Conservation (phyloP, 1,140 invertebrate genomes). For the Procambarus clarkii region DNA sequence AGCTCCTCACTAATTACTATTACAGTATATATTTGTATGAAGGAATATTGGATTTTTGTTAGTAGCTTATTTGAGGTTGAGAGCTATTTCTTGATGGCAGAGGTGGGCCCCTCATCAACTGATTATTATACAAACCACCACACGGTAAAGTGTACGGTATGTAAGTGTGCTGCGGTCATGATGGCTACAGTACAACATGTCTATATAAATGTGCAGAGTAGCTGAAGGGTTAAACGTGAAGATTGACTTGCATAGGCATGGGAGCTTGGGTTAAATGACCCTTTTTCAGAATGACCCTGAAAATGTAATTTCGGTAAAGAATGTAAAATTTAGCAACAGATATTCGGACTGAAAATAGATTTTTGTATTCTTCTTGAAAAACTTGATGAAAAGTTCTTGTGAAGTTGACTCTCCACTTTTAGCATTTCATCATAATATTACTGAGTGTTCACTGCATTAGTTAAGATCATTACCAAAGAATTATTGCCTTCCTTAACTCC, state of each 20-base stretch:
- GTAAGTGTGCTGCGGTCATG: no score
- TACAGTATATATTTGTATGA: no score
- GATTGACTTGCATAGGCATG: not conserved
- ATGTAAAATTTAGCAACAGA: not conserved
- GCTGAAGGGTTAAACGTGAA: not conserved
- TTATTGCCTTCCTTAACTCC: not conserved
- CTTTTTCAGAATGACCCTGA: no score
- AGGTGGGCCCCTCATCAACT: no score
- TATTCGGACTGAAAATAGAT: not conserved
- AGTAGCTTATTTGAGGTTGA: no score
- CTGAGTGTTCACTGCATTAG: not conserved
- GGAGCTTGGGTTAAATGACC: not conserved
- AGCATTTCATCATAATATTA: not conserved
- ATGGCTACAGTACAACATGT: not conserved
- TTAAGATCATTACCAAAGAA: not conserved
- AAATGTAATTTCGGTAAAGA: not conserved
- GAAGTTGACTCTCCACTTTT: not conserved
- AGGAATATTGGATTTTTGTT: no score
- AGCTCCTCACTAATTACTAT: no score
- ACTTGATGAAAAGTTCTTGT: constrained; percentile 16
- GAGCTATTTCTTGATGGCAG: no score
- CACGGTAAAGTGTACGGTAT: no score
- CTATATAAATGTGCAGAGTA: not conserved
- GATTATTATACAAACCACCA: no score
- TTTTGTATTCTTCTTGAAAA: not conserved